These are phyloP conservation scores for Hypotaenidia okinawae DNA, from an alignment of 2,797 vertebrate species.

Conservation along the genomic window DNA sequence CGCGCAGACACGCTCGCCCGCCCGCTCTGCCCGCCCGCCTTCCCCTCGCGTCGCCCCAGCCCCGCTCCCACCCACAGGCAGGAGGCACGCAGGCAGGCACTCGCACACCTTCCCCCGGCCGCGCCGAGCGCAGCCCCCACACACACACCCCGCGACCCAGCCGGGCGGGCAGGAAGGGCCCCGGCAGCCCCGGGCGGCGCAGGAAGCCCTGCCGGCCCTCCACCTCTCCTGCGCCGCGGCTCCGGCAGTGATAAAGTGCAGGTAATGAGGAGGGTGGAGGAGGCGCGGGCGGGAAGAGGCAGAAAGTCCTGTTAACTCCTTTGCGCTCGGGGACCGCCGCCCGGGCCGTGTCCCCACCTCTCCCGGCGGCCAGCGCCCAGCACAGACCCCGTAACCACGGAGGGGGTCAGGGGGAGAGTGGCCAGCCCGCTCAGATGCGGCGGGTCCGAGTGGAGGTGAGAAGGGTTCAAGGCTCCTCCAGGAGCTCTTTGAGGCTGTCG, in stretches of 20 bases:
- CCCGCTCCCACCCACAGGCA: not conserved
- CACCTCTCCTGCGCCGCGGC: not conserved
- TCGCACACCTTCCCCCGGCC: conserved; percentile 12
- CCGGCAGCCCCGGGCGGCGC: not conserved
- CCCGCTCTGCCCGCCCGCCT: not conserved
- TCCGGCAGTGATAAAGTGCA: conserved; percentile 17
- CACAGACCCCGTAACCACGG: not conserved
- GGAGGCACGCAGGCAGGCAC: not conserved
- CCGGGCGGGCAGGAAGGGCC: not conserved
- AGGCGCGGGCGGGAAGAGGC: conserved; percentile 9
- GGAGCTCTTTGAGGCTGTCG: not conserved
- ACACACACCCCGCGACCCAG: not conserved
- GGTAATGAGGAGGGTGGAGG: conserved; percentile 34
- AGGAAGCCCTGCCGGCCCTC: not conserved
- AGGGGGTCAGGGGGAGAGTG: not conserved
- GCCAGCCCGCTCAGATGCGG: not conserved
- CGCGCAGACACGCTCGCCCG: not conserved
- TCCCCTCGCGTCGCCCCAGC: not conserved
- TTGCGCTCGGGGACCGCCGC: not conserved
- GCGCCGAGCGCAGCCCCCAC: conserved; percentile 2
- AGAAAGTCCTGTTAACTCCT: conserved; percentile 52
- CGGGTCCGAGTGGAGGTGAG: not conserved
- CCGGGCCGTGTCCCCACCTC: not conserved
- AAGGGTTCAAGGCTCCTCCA: not conserved
- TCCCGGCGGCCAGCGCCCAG: not conserved